Conservation (phyloP, 2,113 vertebrate species). For the Spilogale gracilis region DNA sequence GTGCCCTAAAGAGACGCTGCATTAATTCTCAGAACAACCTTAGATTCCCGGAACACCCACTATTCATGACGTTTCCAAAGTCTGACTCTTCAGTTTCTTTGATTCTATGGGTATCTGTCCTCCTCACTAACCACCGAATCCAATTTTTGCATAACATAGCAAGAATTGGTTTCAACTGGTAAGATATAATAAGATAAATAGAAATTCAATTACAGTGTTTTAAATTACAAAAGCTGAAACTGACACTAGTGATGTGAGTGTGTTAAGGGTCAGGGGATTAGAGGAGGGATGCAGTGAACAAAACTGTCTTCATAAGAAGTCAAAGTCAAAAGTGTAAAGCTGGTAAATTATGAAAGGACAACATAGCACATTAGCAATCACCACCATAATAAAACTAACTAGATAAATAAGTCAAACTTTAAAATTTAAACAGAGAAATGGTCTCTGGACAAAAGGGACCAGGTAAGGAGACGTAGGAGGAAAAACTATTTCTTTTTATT, state of each 20-base stretch:
- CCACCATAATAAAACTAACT: not conserved
- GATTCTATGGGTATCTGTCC: not conserved
- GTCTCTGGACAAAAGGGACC: not conserved
- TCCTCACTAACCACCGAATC: not conserved
- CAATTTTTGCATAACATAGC: not conserved
- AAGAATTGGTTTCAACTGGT: not conserved
- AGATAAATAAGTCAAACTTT: not conserved
- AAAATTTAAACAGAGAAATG: not conserved
- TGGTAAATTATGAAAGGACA: not conserved
- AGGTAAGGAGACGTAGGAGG: not conserved
- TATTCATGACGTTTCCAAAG: not conserved
- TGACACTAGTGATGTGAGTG: not conserved
- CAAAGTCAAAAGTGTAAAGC: not conserved
- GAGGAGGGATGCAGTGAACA: not conserved
- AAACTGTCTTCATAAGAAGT: not conserved
- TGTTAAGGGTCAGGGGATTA: not conserved
- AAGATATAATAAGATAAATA: not conserved
- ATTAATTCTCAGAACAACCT: not conserved
- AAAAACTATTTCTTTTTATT: not conserved
- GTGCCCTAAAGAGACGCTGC: not conserved
- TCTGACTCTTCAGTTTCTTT: not conserved
- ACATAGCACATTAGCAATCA: not conserved
- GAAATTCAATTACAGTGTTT: conserved; percentile 9
- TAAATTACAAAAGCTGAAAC: not conserved
- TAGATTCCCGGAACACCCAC: not conserved